Base-by-base conservation (phyloP, 2,113 vertebrate species). In the Peromyscus maniculatus region DNA sequence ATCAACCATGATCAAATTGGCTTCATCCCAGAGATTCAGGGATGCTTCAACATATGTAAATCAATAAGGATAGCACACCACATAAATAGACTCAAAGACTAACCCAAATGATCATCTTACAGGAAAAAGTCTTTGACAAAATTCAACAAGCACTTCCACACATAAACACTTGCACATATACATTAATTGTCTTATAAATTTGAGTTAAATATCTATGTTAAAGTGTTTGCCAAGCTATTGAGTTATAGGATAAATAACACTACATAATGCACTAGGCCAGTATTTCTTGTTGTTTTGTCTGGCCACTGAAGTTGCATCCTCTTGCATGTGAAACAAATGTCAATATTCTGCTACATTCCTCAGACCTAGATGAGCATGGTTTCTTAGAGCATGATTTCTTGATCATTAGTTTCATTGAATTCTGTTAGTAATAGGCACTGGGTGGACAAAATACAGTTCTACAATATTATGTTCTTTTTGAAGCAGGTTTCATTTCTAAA, bases 391-490 rank as follows among this genome's bases (percentile, higher is more conserved):
- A 77, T 80, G 9, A n/a, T 87, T 67, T 12, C 43, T 77, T 43
- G 36, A 89, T 94, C 71, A 94, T 82, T 86, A 86, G 91, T 94
- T 95, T 91, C 52, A 89, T 86, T 59, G 16, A 33, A 80, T 94
- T 31, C 17, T 36, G 21, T 33, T 80, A 55, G 52, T 96, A 97
- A 93, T 62, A 72, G 33, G 15, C 31, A 92, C 66, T 94, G 75
- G n/a, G 72, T 87, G 15, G 33, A 62, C 67, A 79, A 97, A 91
- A 21, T 7, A 66, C 31, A 66, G 31, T 91, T 79, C 16, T 89
- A n/a, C 13, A 83, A 57, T 15, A 13, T 80, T 94, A 96, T 89
- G 43, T 77, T 88, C n/a, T 89, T 24, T 92, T 88, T 95, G 4
- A 82, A 55, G 33, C 8, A 82, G 55, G 33, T 57, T 82, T 82